phyloP scores from a whole-genome alignment of 2,888 invertebrate species.

The Sepiola atlantica region DNA sequence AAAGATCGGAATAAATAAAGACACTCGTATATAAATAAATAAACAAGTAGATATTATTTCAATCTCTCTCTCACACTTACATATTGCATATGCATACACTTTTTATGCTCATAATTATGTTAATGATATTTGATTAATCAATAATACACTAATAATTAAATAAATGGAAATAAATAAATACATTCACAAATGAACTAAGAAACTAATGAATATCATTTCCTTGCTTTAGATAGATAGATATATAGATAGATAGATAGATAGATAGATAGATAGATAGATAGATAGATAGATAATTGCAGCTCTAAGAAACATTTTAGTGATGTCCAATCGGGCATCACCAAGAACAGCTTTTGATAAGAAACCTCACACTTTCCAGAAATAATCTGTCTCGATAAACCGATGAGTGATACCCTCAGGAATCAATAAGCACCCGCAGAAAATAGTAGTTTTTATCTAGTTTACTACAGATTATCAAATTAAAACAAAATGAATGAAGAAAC shows the following conservation, averaged over 20 bases:
- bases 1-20: too few relatives aligned
- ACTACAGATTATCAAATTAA: neutral
- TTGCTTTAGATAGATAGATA: too few relatives aligned
- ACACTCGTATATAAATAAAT: too few relatives aligned
- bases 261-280: slow-evolving; percentile 12
- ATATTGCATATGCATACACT: too few relatives aligned
- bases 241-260: neutral
- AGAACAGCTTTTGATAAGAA: neutral
- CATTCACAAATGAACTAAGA: too few relatives aligned
- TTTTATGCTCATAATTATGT: too few relatives aligned
- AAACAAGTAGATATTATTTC: too few relatives aligned
- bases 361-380: neutral
- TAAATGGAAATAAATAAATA: too few relatives aligned
- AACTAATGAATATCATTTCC: too few relatives aligned
- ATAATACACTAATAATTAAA: too few relatives aligned
- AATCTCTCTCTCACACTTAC: too few relatives aligned
- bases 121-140: too few relatives aligned
- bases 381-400: neutral
- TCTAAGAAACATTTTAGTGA: neutral
- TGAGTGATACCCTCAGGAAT: neutral
- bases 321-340: neutral
- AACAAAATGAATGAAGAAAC: neutral
- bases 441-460: neutral
- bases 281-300: neutral
- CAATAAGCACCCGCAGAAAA: neutral